phyloP scores from a whole-genome alignment of 2,113 vertebrate species.

The Zonotrichia leucophrys region DNA sequence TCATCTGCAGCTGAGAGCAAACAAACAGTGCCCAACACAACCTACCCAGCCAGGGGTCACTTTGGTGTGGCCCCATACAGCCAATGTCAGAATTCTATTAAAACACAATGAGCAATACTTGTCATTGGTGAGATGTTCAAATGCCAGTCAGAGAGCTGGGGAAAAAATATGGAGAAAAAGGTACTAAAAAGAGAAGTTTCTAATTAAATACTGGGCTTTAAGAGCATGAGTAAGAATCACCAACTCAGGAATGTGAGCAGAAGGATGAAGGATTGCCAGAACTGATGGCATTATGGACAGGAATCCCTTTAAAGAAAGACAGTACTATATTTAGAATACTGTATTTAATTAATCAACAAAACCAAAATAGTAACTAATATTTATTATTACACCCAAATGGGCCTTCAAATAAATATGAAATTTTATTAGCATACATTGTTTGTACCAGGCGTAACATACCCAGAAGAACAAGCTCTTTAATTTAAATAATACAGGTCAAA shows the following conservation, averaged over 20 bases:
- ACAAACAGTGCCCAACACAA: background rate
- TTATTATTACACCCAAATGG: background rate
- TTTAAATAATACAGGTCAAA: background rate
- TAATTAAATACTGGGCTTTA: conserved; percentile 20
- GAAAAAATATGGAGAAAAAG: background rate
- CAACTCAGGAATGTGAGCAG: conserved; percentile 30
- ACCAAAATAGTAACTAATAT: background rate
- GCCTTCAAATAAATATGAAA: background rate
- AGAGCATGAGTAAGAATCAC: conserved; percentile 22
- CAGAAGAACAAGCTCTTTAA: background rate
- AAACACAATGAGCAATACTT: background rate
- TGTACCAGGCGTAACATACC: background rate
- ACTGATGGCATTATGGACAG: conserved; percentile 35
- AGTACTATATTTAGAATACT: conserved; percentile 18
- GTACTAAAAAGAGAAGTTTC: background rate
- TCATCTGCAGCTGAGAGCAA: background rate
- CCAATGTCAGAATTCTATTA: background rate
- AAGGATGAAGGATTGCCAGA: conserved; percentile 50
- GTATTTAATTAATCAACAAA: conserved; percentile 22
- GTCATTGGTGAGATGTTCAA: background rate
- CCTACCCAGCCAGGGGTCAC: background rate
- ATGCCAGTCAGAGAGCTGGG: background rate
- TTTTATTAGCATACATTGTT: background rate
- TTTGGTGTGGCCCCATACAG: background rate
- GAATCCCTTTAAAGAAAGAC: conserved; percentile 51